Evolutionary conservation across 2,797 vertebrate species (phyloP), one percentile per base, ranked within the genome.

Genomic region (Chloroceryle amazona): DNA sequence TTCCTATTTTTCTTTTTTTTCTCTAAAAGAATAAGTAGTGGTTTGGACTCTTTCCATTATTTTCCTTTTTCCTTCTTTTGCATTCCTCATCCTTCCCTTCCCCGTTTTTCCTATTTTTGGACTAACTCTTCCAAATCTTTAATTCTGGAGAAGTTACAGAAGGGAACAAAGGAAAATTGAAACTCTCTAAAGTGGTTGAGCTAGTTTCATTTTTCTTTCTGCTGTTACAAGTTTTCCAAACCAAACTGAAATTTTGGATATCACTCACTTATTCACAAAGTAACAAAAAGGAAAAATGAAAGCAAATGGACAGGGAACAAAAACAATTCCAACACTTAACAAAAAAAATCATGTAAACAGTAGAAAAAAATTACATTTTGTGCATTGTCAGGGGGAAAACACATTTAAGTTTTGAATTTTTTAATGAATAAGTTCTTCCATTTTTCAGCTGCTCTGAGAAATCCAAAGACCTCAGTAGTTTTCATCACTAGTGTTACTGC

Each of bases 201-300:
- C 33, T 85, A 73, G 88, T 93, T 96, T 96, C 49, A 80, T 90
- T 95, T 96, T 96, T 96, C 73, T 73, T 93, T 94, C 76, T 93
- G 70, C 70, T 81, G 17, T 73, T 86, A 52, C 0, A 80, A 26
- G 35, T 92, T 82, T 93, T 95, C 94, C 91, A 96, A 97, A 90
- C 71, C 71, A 94, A 96, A 95, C 80, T 71, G 49, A 93, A 96
- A 90, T 84, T 95, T 46, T 96, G 91, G 93, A 85, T 89, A 87
- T 63, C 52, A n/a, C 82, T 90, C 63, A 58, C 39, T 90, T 93
- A 74, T 76, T 93, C 81, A 90, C 73, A 18, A 76, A 93, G 73
- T 18, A 86, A 73, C 35, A 95, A 84, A 79, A 89, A 78, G 14
- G 11, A 83, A 93, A 82, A 93, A 93, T 51, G 21, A 86, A 71